Percentiles rank a stretch among this genome's conserved stretches.
Conservation (phyloP, 1,140 invertebrate species). For the Periplaneta americana region DNA sequence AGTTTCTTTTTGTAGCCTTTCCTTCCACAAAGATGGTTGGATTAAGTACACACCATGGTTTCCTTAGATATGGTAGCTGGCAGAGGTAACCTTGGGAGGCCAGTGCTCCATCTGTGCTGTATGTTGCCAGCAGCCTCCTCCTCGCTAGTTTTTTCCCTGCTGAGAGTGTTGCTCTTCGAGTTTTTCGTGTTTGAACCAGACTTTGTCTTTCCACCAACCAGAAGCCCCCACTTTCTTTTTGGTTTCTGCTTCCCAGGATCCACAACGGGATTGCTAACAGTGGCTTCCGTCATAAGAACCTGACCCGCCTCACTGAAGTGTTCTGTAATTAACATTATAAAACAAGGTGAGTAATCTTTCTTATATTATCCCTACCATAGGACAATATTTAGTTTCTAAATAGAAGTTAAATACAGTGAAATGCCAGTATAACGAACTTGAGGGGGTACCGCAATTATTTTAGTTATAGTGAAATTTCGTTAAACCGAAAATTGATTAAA, state of each 20-base stretch:
- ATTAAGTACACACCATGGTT: constrained; percentile 59
- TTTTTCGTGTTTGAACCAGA: background rate
- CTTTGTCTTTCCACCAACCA: constrained; percentile 25
- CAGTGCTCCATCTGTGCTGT: constrained; percentile 59
- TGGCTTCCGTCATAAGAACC: background rate
- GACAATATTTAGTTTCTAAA: too few relatives aligned
- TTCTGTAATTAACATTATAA: too few relatives aligned
- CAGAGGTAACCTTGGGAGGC: constrained; percentile 56
- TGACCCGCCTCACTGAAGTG: background rate
- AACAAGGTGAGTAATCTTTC: too few relatives aligned
- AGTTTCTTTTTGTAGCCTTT: too few relatives aligned
- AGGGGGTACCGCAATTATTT: too few relatives aligned
- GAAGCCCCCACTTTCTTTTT: constrained; percentile 28
- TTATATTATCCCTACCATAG: too few relatives aligned
- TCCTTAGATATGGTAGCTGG: constrained; percentile 68
- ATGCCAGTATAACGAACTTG: too few relatives aligned
- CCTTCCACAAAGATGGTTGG: too few relatives aligned
- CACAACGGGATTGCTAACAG: background rate
- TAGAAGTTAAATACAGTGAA: too few relatives aligned
- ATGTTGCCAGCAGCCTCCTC: constrained; percentile 14
- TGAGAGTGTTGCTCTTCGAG: background rate
- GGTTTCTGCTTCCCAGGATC: constrained; percentile 5
- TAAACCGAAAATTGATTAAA: too few relatives aligned
- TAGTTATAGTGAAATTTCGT: too few relatives aligned
- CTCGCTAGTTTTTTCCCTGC: background rate